Conservation (phyloP, 2,113 vertebrate species). For the Alethe castanea region DNA sequence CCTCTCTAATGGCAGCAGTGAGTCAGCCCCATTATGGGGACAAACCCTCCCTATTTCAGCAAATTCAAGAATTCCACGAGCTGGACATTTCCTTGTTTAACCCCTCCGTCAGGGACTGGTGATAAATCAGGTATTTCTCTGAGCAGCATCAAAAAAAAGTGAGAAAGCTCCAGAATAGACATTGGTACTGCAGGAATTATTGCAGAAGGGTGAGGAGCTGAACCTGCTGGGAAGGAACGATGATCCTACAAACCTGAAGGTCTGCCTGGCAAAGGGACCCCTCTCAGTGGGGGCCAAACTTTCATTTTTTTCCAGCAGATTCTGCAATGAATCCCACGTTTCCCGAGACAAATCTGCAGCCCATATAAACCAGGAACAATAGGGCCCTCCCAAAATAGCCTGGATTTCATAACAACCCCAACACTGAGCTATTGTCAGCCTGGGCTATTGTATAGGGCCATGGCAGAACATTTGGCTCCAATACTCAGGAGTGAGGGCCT, state of each 20-base stretch:
- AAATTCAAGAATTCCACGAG: neutral
- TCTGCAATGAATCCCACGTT: neutral
- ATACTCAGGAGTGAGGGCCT: neutral
- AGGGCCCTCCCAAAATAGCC: slow-evolving; percentile 60
- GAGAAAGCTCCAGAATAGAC: neutral
- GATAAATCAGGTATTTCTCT: neutral
- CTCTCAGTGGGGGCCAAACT: neutral
- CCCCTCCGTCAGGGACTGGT: neutral
- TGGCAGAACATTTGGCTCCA: slow-evolving; percentile 53
- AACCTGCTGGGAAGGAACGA: accelerated
- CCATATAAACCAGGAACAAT: slow-evolving; percentile 45
- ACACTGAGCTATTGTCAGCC: slow-evolving; percentile 41
- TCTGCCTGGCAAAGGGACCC: neutral
- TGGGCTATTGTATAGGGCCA: slow-evolving; percentile 36
- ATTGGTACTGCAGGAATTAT: accelerated
- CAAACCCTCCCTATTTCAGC: neutral
- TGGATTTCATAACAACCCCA: slow-evolving; percentile 49
- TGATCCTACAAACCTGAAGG: neutral
- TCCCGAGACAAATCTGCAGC: neutral
- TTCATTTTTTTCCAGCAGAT: neutral
- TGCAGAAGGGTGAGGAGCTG: neutral
- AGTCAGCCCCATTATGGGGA: neutral
- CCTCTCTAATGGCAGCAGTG: neutral
- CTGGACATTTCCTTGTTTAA: neutral
- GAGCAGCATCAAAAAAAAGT: neutral